Evolutionary conservation across 2,888 invertebrate genomes (phyloP).

Genomic region (Malthinus flaveolus): DNA sequence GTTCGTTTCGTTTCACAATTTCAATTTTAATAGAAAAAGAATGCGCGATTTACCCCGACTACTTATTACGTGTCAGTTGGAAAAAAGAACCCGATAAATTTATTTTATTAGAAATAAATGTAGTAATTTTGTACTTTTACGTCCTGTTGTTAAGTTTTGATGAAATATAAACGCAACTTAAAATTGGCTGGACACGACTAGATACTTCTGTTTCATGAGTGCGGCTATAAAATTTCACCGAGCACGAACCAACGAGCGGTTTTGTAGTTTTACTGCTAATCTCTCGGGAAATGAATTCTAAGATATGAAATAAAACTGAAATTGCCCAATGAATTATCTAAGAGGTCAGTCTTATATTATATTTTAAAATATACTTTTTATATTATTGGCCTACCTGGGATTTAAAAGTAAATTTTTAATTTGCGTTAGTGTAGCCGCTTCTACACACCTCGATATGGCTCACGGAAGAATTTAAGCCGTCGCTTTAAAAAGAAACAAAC

Average conservation of each 20-base stretch:
- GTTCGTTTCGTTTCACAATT: too few species aligned
- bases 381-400: conserved; percentile 5
- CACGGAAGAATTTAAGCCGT: too few species aligned
- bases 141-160: conserved; percentile 31
- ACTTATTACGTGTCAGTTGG: too few species aligned
- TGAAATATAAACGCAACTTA: conserved; percentile 34
- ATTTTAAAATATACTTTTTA: not conserved
- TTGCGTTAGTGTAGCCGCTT: too few species aligned
- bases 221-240: conserved; percentile 32
- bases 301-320: conserved; percentile 30
- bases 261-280: conserved; percentile 32
- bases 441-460: too few species aligned
- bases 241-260: conserved; percentile 30
- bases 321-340: conserved; percentile 32
- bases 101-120: not conserved
- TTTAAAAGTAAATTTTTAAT: not conserved
- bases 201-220: conserved; percentile 31
- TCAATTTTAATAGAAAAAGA: too few species aligned
- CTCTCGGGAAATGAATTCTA: conserved; percentile 32
- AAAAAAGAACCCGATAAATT: too few species aligned
- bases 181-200: conserved; percentile 34
- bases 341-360: conserved; percentile 14
- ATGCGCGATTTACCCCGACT: too few species aligned
- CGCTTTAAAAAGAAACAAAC: too few species aligned
- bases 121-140: conserved; percentile 30